Conservation (phyloP, 2,113 vertebrate genomes). For the Hypomesus transpacificus region DNA sequence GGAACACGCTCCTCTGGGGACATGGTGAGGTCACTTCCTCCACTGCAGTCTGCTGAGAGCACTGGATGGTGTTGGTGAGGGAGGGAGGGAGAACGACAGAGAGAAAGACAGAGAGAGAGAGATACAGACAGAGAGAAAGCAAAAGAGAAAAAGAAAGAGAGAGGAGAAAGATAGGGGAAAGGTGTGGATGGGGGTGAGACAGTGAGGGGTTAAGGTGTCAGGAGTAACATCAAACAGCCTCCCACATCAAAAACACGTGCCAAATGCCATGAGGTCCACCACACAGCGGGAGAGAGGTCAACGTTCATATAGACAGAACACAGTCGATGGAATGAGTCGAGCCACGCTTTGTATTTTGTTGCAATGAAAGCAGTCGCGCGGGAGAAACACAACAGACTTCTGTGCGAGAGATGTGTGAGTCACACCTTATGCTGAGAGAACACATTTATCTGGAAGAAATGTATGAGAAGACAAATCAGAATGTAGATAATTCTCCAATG, state of each 20-base stretch:
- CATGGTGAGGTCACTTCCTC: slow-evolving; percentile 89
- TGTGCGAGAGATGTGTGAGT: too few relatives aligned
- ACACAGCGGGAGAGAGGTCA: slow-evolving; percentile 7
- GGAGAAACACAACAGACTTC: too few relatives aligned
- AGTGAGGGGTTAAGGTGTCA: neutral
- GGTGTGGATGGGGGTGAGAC: neutral
- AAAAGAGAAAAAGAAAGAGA: neutral
- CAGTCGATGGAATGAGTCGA: neutral
- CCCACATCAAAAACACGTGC: slow-evolving; percentile 10
- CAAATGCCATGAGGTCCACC: slow-evolving; percentile 22
- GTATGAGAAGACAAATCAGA: too few relatives aligned
- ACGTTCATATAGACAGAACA: slow-evolving; percentile 2
- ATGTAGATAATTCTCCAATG: too few relatives aligned
- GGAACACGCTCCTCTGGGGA: slow-evolving; percentile 88
- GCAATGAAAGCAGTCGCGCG: too few relatives aligned
- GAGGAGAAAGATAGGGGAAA: too few relatives aligned
- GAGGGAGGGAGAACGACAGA: neutral
- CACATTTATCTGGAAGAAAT: too few relatives aligned
- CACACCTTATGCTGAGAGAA: too few relatives aligned
- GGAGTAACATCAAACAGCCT: slow-evolving; percentile 17
- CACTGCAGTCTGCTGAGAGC: slow-evolving; percentile 91
- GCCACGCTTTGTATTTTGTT: neutral
- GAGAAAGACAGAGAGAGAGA: neutral
- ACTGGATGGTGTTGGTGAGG: slow-evolving; percentile 58
- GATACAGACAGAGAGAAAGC: neutral